Percentiles rank a stretch among this genome's conserved stretches.
Conservation (phyloP, 2,888 invertebrate species). For the Ceratothoa steindachneri region DNA sequence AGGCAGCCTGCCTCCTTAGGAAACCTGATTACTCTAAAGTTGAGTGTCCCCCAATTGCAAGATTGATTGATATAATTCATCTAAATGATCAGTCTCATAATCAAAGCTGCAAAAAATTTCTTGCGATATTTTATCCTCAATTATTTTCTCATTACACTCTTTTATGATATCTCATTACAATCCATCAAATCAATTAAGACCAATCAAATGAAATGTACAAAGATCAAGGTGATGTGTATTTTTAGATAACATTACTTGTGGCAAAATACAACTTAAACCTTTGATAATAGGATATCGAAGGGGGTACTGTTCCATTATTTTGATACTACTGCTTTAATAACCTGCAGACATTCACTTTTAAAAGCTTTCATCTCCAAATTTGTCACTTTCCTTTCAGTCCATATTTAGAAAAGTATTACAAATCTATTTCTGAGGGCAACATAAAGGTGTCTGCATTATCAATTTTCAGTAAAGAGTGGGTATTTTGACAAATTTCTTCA, state of each 20-base stretch:
- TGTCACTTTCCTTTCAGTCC: background rate
- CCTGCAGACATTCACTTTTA: background rate
- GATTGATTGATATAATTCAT: background rate
- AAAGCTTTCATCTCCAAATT: background rate
- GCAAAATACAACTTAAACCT: background rate
- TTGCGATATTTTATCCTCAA: background rate
- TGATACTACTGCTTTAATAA: background rate
- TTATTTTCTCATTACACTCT: background rate
- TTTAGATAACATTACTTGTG: background rate
- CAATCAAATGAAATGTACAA: background rate
- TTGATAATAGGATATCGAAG: background rate
- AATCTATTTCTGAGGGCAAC: background rate
- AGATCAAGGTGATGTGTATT: background rate
- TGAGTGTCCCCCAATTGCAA: too few species aligned
- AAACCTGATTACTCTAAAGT: too few species aligned
- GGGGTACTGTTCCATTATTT: background rate
- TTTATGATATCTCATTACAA: background rate
- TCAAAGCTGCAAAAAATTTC: background rate
- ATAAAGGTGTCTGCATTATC: background rate
- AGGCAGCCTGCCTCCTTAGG: too few species aligned
- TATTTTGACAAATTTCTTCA: background rate
- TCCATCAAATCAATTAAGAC: background rate
- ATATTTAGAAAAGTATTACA: background rate
- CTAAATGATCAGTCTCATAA: background rate
- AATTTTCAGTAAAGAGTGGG: background rate